Conservation (phyloP, 2,797 vertebrate species). For the Epinephelus awoara region DNA sequence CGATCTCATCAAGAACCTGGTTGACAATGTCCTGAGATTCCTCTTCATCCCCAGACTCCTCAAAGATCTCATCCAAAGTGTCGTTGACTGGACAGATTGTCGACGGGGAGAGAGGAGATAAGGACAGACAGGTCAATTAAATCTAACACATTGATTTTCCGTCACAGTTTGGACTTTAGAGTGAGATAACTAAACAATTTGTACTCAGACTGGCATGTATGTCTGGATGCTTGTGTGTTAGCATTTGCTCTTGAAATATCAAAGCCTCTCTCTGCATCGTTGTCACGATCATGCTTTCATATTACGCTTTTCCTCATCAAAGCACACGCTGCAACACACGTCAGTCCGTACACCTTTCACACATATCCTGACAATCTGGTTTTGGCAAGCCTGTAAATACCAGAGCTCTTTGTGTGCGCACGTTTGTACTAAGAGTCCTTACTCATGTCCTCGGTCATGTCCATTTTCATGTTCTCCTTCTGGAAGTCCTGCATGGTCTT, state of each 20-base stretch:
- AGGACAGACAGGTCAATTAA: conserved; percentile 17
- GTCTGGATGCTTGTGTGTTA: neutral
- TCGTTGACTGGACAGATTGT: conserved; percentile 90
- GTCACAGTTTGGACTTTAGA: conserved; percentile 31
- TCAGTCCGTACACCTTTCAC: neutral
- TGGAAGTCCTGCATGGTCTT: conserved; percentile 99
- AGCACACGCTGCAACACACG: neutral
- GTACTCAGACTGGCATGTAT: neutral
- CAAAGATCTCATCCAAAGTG: conserved; percentile 97
- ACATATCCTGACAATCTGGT: conserved; percentile 30
- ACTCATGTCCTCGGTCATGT: conserved; percentile 99
- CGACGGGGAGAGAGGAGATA: neutral
- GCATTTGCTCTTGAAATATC: neutral
- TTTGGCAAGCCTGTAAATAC: conserved; percentile 32
- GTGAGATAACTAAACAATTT: neutral
- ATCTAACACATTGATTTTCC: conserved; percentile 35
- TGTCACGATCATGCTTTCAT: neutral
- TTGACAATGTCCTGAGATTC: conserved; percentile 98
- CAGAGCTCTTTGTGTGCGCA: conserved; percentile 1
- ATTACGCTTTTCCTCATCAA: neutral
- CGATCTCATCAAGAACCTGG: conserved; percentile 98
- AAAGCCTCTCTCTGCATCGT: neutral
- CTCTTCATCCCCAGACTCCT: conserved; percentile 97
- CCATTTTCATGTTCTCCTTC: conserved; percentile 99
- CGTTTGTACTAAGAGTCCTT: conserved; percentile 58